Percentiles rank a stretch among this genome's conserved stretches.
Conservation (phyloP, 2,113 vertebrate genomes). For the sheep (Ovis aries) region DNA sequence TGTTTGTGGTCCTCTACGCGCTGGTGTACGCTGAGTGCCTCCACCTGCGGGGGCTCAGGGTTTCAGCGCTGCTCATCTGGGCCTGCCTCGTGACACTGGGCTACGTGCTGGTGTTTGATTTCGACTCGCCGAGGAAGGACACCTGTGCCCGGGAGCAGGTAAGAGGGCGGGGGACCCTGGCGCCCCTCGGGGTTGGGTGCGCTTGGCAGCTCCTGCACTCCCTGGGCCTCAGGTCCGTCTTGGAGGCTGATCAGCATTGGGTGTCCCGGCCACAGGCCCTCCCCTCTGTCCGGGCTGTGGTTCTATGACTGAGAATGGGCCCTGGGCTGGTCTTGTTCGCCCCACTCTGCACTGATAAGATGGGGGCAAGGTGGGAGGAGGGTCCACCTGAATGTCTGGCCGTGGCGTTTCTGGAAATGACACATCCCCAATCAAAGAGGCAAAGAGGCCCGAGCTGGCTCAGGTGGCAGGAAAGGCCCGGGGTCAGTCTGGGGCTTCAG, state of each 20-base stretch:
- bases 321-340: neutral
- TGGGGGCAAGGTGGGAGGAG: neutral
- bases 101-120: slow-evolving; percentile 87
- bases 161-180: neutral
- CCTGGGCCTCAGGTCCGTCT: neutral
- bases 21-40: slow-evolving; percentile 89
- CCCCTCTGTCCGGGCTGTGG: rapidly evolving
- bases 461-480: neutral
- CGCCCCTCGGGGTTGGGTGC: rapidly evolving
- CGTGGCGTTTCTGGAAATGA: neutral
- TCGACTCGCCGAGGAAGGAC: slow-evolving; percentile 15
- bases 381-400: neutral
- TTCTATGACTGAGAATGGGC: neutral
- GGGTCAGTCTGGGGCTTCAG: neutral
- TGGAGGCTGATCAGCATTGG: rapidly evolving
- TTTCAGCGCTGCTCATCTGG: slow-evolving; percentile 87
- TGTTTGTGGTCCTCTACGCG: slow-evolving; percentile 87
- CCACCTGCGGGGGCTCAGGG: slow-evolving; percentile 84
- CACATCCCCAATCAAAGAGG: neutral
- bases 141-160: slow-evolving; percentile 92
- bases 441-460: neutral
- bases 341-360: rapidly evolving
- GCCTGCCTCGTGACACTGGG: slow-evolving; percentile 89
- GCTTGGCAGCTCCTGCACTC: rapidly evolving
- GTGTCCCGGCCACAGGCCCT: neutral